Evolutionary conservation across 2,113 vertebrate species (phyloP).

Genomic region (Carettochelys insculpta): DNA sequence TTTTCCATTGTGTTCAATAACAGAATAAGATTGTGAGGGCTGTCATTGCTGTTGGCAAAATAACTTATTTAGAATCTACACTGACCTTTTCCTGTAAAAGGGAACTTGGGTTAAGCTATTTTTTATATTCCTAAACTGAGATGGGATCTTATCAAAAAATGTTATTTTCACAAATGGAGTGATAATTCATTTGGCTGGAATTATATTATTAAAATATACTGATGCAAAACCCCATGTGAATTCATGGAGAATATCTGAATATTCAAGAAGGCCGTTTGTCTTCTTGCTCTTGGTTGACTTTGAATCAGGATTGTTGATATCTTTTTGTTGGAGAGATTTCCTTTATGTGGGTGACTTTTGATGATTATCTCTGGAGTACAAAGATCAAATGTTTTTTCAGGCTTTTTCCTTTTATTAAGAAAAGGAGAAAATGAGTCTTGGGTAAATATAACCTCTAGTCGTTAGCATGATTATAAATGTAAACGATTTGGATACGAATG

Average conservation of each 20-base stretch:
- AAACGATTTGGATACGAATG: neutral
- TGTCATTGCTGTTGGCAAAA: neutral
- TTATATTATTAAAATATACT: neutral
- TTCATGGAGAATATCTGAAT: neutral
- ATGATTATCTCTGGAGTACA: neutral
- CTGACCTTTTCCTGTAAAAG: fast-evolving
- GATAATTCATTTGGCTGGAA: neutral
- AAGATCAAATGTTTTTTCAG: neutral
- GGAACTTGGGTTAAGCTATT: neutral
- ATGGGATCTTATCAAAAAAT: neutral
- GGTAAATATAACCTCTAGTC: neutral
- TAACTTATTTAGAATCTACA: neutral
- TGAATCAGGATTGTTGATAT: neutral
- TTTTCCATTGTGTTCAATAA: neutral
- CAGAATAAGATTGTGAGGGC: neutral
- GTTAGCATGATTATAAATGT: neutral
- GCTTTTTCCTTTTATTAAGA: neutral
- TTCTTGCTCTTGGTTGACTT: neutral
- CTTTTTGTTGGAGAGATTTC: neutral
- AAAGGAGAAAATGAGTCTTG: neutral
- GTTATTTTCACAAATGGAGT: neutral
- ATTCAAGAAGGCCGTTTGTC: neutral
- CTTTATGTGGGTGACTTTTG: neutral
- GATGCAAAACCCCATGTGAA: neutral
- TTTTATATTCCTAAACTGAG: neutral